Evolutionary conservation across 37 sponge, comb jelly and placozoan species (phyloP).

Genomic region (Amphimedon queenslandica): DNA sequence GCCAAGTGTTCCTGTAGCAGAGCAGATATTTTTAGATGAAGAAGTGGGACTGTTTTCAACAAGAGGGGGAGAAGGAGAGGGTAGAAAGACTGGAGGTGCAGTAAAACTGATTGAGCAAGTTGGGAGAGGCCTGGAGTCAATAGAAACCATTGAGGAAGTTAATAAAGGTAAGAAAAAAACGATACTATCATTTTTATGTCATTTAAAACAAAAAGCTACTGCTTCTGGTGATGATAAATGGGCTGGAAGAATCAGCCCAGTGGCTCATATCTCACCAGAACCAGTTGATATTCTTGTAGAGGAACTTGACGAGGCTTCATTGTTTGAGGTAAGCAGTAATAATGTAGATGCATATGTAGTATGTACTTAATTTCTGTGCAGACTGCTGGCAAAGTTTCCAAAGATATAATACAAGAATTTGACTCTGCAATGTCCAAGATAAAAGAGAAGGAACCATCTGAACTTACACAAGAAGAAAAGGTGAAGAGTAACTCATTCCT

Average conservation of each 20-base stretch:
- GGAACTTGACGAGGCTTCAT: no score
- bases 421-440: neutral
- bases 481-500: neutral
- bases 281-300: no score
- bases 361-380: no score
- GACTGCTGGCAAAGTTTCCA: neutral
- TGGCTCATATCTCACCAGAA: no score
- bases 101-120: neutral
- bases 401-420: no score
- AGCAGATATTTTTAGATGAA: neutral
- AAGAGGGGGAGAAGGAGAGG: neutral
- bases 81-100: neutral
- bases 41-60: neutral
- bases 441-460: constrained; percentile 3
- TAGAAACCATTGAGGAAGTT: neutral
- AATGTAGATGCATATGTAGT: no score
- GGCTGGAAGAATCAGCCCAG: no score
- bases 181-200: no score
- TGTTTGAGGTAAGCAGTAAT: no score
- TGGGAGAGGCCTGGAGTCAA: neutral
- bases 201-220: no score
- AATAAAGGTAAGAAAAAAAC: no score
- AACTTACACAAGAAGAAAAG: neutral
- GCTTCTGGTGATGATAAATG: no score
- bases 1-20: neutral